Evolutionary conservation across 1,140 invertebrate species (phyloP).

Genomic region (Rhagoletis pomonella): DNA sequence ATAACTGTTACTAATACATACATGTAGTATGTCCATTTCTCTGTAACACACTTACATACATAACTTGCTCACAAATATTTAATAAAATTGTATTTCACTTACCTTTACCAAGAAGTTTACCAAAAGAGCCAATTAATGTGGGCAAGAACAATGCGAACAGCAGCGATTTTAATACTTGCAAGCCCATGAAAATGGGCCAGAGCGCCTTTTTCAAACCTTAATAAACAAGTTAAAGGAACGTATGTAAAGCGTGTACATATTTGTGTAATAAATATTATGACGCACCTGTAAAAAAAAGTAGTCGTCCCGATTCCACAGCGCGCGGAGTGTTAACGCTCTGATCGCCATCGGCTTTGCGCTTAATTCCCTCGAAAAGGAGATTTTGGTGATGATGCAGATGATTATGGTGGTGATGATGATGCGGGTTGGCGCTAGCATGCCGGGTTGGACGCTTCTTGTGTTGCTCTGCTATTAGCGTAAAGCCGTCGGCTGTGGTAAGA

Average conservation of each 20-base stretch:
- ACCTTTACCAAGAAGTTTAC: slow-evolving; percentile 89
- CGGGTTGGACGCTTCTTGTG: slow-evolving; percentile 6
- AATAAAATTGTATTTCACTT: slow-evolving; percentile 58
- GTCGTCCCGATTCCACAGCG: slow-evolving; percentile 76
- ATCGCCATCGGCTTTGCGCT: slow-evolving; percentile 61
- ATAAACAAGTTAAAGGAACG: slow-evolving; percentile 12
- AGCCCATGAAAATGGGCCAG: slow-evolving; percentile 84
- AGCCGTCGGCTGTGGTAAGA: slow-evolving; percentile 55
- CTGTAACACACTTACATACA: background rate
- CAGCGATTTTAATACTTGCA: slow-evolving; percentile 86
- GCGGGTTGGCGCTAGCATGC: background rate
- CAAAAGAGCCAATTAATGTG: slow-evolving; percentile 85
- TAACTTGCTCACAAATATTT: background rate
- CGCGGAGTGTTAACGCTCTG: slow-evolving; percentile 66
- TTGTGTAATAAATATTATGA: background rate
- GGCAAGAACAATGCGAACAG: slow-evolving; percentile 87
- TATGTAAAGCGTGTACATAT: background rate
- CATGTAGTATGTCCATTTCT: no score
- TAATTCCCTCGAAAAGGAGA: background rate
- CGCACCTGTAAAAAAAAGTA: slow-evolving; percentile 77
- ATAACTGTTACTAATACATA: no score
- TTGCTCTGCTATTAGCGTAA: background rate
- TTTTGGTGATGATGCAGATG: background rate
- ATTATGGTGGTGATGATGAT: background rate
- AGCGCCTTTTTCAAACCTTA: slow-evolving; percentile 85